Conservation (phyloP, 37 sponge, comb jelly and placozoan genomes). For the Beroe ovata region DNA sequence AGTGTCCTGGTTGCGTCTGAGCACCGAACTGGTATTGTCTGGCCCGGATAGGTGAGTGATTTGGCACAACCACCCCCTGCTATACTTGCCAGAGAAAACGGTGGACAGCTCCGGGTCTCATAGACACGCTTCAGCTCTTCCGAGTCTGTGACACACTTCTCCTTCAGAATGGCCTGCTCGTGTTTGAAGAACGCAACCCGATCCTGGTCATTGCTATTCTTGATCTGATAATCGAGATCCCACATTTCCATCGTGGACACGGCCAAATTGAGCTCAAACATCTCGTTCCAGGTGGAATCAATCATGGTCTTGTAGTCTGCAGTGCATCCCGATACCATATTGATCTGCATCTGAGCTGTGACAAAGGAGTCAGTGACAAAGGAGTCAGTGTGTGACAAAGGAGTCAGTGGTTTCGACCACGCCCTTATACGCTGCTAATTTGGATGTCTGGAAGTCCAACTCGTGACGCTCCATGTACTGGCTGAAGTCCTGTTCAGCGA, state of each 20-base stretch:
- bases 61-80: background rate
- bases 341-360: conserved; percentile 13
- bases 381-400: background rate
- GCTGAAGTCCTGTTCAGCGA: background rate
- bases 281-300: background rate
- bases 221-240: conserved; percentile 5
- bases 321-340: background rate
- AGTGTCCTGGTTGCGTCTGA: background rate
- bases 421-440: background rate
- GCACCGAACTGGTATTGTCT: background rate
- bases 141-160: background rate
- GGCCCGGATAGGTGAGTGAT: background rate
- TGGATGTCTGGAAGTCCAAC: conserved; percentile 8
- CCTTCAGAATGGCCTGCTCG: background rate
- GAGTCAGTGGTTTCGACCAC: background rate
- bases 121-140: background rate
- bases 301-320: background rate
- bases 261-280: background rate
- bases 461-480: background rate
- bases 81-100: background rate
- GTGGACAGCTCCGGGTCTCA: background rate
- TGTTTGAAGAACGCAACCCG: background rate
- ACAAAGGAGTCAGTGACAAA: conserved; percentile 9
- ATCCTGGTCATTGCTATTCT: background rate
- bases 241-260: conserved; percentile 6